Conservation (phyloP, 1,140 invertebrate species). For the Cyrtorhinus lividipennis region DNA sequence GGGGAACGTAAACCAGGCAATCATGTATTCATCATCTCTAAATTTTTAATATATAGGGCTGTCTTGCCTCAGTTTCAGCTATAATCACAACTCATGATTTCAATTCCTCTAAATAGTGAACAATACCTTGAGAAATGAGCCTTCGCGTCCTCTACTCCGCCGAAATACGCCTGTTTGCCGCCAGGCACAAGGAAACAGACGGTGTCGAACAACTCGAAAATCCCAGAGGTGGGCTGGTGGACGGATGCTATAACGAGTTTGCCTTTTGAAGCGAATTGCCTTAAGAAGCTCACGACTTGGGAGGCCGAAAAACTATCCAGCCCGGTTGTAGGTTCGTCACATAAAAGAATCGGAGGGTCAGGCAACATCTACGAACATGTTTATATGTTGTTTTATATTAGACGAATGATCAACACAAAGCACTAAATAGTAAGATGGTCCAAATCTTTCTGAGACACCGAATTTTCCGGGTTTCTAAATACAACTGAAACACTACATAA, state of each 20-base stretch:
- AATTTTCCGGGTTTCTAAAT: not conserved
- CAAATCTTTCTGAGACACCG: not conserved
- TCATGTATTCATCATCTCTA: no score
- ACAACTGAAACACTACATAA: not conserved
- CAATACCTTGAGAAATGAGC: conserved; percentile 21
- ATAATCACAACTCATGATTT: no score
- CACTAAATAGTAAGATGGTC: not conserved
- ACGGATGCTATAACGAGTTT: conserved; percentile 72
- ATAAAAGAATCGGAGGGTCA: conserved; percentile 83
- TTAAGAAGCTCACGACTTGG: conserved; percentile 51
- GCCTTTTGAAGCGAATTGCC: conserved; percentile 43
- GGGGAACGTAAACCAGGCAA: no score
- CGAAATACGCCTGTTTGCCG: conserved; percentile 47
- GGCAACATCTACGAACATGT: conserved; percentile 69
- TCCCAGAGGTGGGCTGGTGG: conserved; percentile 73
- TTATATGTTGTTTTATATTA: no score
- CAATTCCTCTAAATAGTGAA: no score
- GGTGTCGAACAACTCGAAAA: conserved; percentile 67
- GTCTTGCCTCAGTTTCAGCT: no score
- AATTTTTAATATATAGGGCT: no score
- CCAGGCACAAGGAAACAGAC: conserved; percentile 56
- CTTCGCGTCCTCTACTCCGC: conserved; percentile 21
- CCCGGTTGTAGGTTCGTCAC: conserved; percentile 90
- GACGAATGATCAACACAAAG: no score
- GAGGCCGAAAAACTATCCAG: conserved; percentile 67